Evolutionary conservation across 2,888 invertebrate species (phyloP).

Genomic region (Sinotaia quadrata): DNA sequence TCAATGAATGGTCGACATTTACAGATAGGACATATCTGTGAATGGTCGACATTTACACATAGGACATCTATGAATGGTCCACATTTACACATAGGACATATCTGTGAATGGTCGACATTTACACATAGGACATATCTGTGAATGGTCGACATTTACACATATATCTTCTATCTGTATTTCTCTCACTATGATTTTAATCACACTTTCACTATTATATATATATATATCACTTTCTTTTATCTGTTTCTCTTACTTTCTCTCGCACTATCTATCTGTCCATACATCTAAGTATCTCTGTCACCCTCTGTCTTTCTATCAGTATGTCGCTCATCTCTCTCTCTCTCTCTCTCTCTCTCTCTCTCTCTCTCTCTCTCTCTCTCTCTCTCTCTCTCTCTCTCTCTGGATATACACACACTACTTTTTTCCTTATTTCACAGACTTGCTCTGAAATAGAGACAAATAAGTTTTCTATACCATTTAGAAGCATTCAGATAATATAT

Average conservation of each 20-base stretch:
- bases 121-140: too few species aligned
- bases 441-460: too few species aligned
- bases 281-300: not conserved
- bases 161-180: not conserved
- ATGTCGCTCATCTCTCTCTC: not conserved
- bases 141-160: too few species aligned
- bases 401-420: not conserved
- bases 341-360: not conserved
- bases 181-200: not conserved
- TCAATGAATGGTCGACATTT: too few species aligned
- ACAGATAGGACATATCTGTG: too few species aligned
- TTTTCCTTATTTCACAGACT: not conserved
- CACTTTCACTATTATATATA: not conserved
- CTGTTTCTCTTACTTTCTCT: not conserved
- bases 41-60: too few species aligned
- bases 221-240: not conserved
- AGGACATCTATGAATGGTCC: too few species aligned
- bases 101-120: too few species aligned
- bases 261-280: not conserved
- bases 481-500: too few species aligned
- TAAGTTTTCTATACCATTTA: too few species aligned
- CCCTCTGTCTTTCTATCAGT: too few species aligned
- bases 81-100: too few species aligned
- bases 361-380: not conserved
- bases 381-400: constrained; percentile 12